These are phyloP conservation scores for Ceratoteleas bidentatus DNA, from an alignment of 1,140 invertebrate genomes.

Conservation along the genomic window DNA sequence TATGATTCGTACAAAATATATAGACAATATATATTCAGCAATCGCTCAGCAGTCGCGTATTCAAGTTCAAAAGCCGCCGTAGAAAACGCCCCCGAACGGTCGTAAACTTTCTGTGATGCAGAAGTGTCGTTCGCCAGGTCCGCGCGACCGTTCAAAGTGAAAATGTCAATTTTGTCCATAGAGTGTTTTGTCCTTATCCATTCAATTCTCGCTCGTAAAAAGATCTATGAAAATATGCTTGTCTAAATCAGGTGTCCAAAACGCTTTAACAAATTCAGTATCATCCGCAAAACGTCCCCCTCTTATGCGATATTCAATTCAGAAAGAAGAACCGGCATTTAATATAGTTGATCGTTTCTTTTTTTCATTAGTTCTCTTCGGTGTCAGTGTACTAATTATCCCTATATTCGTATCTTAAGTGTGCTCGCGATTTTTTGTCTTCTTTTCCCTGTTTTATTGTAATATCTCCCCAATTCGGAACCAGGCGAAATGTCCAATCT, in stretches of 20 bases:
- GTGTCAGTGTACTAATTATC: no score
- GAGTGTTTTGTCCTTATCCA: no score
- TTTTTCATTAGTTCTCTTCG: background rate
- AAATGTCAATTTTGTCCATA: constrained; percentile 48
- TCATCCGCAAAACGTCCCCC: constrained; percentile 26
- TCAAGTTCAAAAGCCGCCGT: constrained; percentile 28
- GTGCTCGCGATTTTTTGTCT: constrained; percentile 29
- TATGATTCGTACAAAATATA: constrained; percentile 39
- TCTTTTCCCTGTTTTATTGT: no score
- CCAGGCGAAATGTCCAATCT: background rate
- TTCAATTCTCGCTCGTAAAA: constrained; percentile 36
- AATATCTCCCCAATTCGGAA: no score
- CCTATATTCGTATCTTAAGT: constrained; percentile 50
- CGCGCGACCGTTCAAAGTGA: constrained; percentile 35
- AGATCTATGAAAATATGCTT: constrained; percentile 52
- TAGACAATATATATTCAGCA: constrained; percentile 34
- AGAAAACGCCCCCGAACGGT: constrained; percentile 34
- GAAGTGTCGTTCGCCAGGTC: constrained; percentile 28
- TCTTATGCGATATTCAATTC: constrained; percentile 8
- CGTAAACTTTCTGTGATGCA: constrained; percentile 30
- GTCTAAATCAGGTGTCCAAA: constrained; percentile 38
- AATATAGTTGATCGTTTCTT: constrained; percentile 20
- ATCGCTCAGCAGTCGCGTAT: no score
- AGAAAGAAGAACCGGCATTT: constrained; percentile 31
- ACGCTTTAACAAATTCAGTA: constrained; percentile 29